These are phyloP conservation scores for Thymelicus sylvestris DNA, from an alignment of 2,888 invertebrate species.

Conservation along the genomic window DNA sequence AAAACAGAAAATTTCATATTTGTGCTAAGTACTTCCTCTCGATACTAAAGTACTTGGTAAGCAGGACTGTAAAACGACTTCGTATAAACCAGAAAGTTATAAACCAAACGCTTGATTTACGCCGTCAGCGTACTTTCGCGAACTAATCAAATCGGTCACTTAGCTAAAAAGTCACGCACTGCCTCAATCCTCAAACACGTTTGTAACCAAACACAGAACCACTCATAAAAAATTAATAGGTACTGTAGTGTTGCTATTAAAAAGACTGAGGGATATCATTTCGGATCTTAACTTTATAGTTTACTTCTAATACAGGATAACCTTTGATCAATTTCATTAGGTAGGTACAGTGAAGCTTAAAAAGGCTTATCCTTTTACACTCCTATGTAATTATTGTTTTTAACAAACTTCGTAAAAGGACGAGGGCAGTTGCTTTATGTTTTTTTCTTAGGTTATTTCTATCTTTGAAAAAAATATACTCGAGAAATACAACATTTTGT, in stretches of 20 bases:
- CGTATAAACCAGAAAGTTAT: neutral
- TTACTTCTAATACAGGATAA: too few species aligned
- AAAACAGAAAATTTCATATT: neutral
- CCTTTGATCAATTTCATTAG: too few species aligned
- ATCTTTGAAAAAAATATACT: too few species aligned
- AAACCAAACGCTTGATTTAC: slow-evolving; percentile 6
- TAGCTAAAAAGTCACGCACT: slow-evolving; percentile 69
- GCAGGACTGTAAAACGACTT: slow-evolving; percentile 19
- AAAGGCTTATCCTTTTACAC: too few species aligned
- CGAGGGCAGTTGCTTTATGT: too few species aligned
- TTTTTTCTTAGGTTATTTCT: too few species aligned
- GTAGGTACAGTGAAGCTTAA: too few species aligned
- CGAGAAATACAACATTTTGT: too few species aligned
- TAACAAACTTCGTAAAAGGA: too few species aligned
- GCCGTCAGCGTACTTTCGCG: slow-evolving; percentile 41
- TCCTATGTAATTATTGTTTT: too few species aligned
- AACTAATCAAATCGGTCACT: slow-evolving; percentile 61
- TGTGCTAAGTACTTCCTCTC: neutral
- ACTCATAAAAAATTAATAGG: slow-evolving; percentile 6
- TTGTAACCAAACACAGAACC: slow-evolving; percentile 29
- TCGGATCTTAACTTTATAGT: neutral
- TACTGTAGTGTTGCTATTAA: slow-evolving; percentile 45
- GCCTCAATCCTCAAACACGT: slow-evolving; percentile 39
- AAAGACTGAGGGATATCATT: neutral
- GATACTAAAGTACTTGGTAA: slow-evolving; percentile 5